Base-by-base conservation (phyloP, 1,140 invertebrate species). In the Spodoptera litura region DNA sequence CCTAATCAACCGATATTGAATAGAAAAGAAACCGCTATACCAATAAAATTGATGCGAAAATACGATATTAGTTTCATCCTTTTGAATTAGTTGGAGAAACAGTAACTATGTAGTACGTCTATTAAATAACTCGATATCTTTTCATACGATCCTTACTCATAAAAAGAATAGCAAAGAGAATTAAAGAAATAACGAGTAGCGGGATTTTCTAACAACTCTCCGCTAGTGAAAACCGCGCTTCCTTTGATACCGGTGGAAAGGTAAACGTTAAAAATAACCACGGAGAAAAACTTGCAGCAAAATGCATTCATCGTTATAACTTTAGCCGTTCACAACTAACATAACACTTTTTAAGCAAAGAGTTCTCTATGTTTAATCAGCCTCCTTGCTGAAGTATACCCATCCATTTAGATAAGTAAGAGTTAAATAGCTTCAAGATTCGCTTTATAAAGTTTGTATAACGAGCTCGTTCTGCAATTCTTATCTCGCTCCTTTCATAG, bases 351-450 rank as follows among this genome's bases (percentile, higher is more conserved):
- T 61, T 44, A 51, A 51, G 68, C 38, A 35, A 55, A 73, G 56
- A 68, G 49, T 68, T 68, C 70, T 56, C 56, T 73, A 44, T 59
- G 38, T 73, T 73, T 59, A 61, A 73, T 58, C 71, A 73, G 56
- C 55, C 71, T 73, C 20, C 20, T 73, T 53, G 11, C 13, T 49
- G 15, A 38, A 49, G 20, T 52, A 49, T 11, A 53, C 2, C 20
- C 64, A 53, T 68, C 49, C 64, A 53, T 68, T 68, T 53, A 68
- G 64, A 68, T 68, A 68, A 68, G 49, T 68, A 68, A 68, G n/a
- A 64, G 55, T 51, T 71, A 56, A 56, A 56, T 59, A 59, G 64
- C 27, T 68, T 27, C 12, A 13, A 68, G 64, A n/a, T 31, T 68
- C 10, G 25, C 61, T 10, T 2, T 10, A 20, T n/a, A 11, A 44